These are phyloP conservation scores for Rhinichthys klamathensis DNA, from an alignment of 2,113 vertebrate species.

Conservation along the genomic window DNA sequence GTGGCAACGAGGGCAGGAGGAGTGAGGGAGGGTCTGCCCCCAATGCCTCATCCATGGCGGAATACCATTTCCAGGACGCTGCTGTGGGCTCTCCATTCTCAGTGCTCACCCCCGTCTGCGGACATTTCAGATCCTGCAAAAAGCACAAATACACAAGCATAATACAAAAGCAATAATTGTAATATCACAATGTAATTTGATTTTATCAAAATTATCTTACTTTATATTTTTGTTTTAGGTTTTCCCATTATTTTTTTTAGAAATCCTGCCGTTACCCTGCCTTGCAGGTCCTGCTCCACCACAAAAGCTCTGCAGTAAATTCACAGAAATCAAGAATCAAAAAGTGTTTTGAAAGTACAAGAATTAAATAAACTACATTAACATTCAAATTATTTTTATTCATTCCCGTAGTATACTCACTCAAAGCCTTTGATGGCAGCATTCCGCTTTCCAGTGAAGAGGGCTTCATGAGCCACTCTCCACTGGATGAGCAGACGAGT, in stretches of 20 bases:
- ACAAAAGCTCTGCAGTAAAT: neutral
- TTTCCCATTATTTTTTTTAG: neutral
- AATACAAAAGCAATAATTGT: too few species aligned
- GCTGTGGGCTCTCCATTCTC: neutral
- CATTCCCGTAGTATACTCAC: neutral
- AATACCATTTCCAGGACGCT: neutral
- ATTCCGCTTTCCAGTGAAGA: neutral
- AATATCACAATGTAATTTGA: too few species aligned
- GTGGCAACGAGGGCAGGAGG: neutral
- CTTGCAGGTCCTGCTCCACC: neutral
- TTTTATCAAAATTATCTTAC: too few species aligned
- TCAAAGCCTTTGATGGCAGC: neutral
- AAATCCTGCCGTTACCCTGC: neutral
- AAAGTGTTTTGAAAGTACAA: too few species aligned
- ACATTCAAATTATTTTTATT: neutral
- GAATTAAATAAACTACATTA: neutral
- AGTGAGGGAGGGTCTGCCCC: neutral
- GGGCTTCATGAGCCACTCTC: neutral
- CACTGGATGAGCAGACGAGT: neutral
- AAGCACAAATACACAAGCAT: too few species aligned
- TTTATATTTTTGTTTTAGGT: neutral
- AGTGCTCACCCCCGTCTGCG: neutral
- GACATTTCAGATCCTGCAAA: neutral
- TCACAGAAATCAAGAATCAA: neutral
- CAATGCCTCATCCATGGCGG: neutral